These are phyloP conservation scores for Microplitis manilae DNA, from an alignment of 2,888 invertebrate species.

Conservation along the genomic window DNA sequence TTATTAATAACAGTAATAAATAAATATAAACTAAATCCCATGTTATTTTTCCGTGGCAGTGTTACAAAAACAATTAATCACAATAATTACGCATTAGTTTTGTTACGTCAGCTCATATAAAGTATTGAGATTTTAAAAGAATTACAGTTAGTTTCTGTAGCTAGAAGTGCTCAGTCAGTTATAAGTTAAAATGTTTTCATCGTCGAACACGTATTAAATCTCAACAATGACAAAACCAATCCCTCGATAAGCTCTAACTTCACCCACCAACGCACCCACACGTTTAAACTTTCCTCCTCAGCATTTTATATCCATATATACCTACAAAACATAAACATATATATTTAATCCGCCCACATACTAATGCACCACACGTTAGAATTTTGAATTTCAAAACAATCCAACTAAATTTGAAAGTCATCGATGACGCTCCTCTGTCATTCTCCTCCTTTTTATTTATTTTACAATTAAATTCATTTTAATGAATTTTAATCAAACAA, in stretches of 20 bases:
- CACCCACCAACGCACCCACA: conserved; percentile 12
- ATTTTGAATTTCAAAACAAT: conserved; percentile 17
- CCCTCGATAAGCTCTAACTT: conserved; percentile 6
- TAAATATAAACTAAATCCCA: background rate
- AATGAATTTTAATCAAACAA: background rate
- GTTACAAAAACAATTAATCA: background rate
- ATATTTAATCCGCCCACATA: background rate
- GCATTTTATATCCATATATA: background rate
- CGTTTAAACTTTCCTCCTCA: background rate
- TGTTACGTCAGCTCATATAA: background rate
- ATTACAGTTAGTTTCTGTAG: conserved; percentile 14
- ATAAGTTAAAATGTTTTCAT: conserved; percentile 19
- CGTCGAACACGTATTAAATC: conserved; percentile 23
- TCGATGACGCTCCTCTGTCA: background rate
- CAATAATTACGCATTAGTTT: background rate
- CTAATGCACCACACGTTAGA: background rate
- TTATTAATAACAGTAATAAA: background rate
- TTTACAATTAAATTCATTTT: background rate
- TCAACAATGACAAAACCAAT: conserved; percentile 27
- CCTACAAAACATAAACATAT: background rate
- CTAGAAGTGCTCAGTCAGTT: conserved; percentile 14
- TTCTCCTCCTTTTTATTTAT: background rate
- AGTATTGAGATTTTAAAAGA: background rate
- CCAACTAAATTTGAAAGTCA: conserved; percentile 1
- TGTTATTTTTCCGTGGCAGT: background rate